phyloP scores from a whole-genome alignment of 2,113 vertebrate genomes.

The Rhea pennata region DNA sequence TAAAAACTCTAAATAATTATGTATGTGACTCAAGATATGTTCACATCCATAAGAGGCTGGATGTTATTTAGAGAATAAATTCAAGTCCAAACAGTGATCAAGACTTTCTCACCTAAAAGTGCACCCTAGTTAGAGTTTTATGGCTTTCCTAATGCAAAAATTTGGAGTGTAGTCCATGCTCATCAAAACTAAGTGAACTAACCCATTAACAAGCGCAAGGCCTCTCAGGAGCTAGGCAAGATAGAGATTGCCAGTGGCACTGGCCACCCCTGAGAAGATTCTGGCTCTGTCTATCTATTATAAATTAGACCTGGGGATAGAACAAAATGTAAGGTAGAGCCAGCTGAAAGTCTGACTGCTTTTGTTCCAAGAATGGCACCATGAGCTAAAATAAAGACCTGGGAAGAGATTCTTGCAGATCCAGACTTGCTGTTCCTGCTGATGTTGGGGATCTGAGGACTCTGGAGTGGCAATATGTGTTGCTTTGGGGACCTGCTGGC shows the following conservation, averaged over 20 bases:
- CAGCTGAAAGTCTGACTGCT: neutral
- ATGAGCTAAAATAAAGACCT: neutral
- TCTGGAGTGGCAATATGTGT: fast-evolving
- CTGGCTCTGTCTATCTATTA: too few species aligned
- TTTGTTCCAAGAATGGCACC: neutral
- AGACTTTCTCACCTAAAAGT: neutral
- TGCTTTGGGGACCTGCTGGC: neutral
- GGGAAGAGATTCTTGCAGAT: neutral
- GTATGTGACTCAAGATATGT: neutral
- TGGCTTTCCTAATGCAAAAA: neutral
- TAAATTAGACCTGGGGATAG: too few species aligned
- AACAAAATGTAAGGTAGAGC: neutral
- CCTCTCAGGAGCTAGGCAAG: neutral
- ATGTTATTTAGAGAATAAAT: neutral
- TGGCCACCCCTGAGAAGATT: too few species aligned
- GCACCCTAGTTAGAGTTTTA: neutral
- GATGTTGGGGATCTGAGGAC: neutral
- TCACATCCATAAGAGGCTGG: neutral
- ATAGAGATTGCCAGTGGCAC: too few species aligned
- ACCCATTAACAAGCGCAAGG: neutral
- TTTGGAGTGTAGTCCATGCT: neutral
- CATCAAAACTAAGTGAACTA: neutral
- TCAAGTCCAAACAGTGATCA: neutral
- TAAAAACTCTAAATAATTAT: neutral
- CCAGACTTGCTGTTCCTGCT: neutral